A percentile compares a stretch with the other conserved stretches of the same genome.
These are phyloP conservation scores for Apotomis turbidana DNA, from an alignment of 2,888 invertebrate genomes.

Conservation along the genomic window DNA sequence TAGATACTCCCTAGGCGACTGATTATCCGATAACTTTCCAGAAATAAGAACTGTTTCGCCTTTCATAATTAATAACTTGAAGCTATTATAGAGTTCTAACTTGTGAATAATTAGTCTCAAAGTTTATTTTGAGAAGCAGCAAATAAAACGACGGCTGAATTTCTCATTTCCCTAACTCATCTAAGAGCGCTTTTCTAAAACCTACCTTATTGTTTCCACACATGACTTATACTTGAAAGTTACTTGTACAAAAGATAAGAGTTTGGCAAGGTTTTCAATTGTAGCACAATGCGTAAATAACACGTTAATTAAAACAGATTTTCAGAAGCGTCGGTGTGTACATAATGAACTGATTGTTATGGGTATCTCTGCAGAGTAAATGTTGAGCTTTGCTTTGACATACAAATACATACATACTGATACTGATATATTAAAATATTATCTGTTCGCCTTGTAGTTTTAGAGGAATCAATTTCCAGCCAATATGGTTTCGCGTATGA, in stretches of 20 bases:
- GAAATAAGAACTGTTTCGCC: not conserved
- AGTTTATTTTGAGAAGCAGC: not conserved
- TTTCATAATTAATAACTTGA: not conserved
- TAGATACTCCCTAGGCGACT: not conserved
- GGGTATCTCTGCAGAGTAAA: not conserved
- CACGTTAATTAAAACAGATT: slow-evolving; percentile 18
- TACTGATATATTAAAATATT: no score
- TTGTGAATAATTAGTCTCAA: slow-evolving; percentile 6
- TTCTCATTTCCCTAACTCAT: not conserved
- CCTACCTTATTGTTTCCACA: not conserved
- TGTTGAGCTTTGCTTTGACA: not conserved
- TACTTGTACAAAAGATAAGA: not conserved
- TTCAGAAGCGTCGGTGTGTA: slow-evolving; percentile 1
- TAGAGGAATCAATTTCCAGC: not conserved
- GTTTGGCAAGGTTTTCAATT: not conserved
- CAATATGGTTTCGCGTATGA: no score
- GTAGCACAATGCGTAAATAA: slow-evolving; percentile 17
- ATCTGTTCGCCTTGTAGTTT: not conserved
- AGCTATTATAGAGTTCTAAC: not conserved
- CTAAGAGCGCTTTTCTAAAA: not conserved
- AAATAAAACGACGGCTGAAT: not conserved
- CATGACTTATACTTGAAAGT: not conserved
- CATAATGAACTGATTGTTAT: not conserved
- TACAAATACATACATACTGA: not conserved
- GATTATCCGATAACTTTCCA: not conserved